Evolutionary conservation across 2,797 vertebrate genomes (phyloP).

Genomic region (Rhabdomys pumilio): DNA sequence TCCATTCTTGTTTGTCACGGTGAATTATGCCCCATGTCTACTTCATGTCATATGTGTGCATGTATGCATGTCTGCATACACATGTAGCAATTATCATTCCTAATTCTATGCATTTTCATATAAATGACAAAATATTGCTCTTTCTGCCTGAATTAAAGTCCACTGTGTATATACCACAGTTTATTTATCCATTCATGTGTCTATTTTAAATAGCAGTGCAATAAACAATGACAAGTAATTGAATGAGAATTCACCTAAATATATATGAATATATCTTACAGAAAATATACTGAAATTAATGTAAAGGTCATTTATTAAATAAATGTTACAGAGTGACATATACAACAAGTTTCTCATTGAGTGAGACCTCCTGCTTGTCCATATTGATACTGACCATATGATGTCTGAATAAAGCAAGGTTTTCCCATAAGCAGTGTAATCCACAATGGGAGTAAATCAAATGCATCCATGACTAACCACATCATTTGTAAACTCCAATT

Average conservation of each 20-base stretch:
- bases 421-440: background rate
- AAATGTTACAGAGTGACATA: background rate
- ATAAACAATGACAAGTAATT: background rate
- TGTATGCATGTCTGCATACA: background rate
- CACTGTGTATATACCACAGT: background rate
- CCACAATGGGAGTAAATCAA: background rate
- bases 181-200: background rate
- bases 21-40: background rate
- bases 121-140: background rate
- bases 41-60: background rate
- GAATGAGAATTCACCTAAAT: background rate
- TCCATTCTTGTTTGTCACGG: background rate
- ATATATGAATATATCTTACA: background rate
- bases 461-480: background rate
- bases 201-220: background rate
- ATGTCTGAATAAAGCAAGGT: background rate
- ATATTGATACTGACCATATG: background rate
- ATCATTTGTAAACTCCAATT: background rate
- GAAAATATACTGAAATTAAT: background rate
- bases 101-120: background rate
- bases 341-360: background rate
- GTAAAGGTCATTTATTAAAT: background rate
- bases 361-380: background rate
- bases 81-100: background rate
- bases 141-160: background rate